phyloP scores from a whole-genome alignment of 2,888 invertebrate species.

The Pelosia muscerda region DNA sequence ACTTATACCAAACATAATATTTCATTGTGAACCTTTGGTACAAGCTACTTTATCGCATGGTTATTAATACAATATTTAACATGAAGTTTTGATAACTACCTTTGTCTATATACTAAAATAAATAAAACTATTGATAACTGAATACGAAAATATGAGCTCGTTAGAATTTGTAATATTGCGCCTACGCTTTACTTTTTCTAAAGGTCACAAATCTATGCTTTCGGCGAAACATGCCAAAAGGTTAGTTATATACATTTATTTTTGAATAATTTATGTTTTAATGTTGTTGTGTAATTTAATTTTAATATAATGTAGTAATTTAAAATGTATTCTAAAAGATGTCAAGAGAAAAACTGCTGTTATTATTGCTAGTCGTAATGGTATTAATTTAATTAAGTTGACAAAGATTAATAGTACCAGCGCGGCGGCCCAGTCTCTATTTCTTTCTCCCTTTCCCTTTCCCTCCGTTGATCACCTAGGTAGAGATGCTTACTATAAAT shows the following conservation, averaged over 20 bases:
- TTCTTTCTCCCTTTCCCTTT: no score
- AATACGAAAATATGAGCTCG: background rate
- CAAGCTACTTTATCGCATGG: no score
- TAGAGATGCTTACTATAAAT: background rate
- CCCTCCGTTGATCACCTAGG: no score
- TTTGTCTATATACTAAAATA: background rate
- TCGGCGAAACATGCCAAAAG: conserved; percentile 3
- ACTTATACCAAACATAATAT: background rate
- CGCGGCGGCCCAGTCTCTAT: no score
- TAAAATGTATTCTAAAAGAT: no score
- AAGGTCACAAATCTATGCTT: background rate
- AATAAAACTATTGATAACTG: background rate
- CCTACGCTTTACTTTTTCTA: conserved; percentile 5
- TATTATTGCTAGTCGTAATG: no score
- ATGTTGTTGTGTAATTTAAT: no score
- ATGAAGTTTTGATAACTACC: background rate
- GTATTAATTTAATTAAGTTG: no score
- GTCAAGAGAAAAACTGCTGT: no score
- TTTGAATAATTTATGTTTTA: no score
- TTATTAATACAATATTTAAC: background rate
- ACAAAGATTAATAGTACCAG: no score
- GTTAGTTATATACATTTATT: background rate
- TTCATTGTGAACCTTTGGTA: background rate
- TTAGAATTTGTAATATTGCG: background rate
- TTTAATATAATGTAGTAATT: no score